These are phyloP conservation scores for Siphamia tubifer DNA, from an alignment of 2,113 vertebrate species.

Conservation along the genomic window DNA sequence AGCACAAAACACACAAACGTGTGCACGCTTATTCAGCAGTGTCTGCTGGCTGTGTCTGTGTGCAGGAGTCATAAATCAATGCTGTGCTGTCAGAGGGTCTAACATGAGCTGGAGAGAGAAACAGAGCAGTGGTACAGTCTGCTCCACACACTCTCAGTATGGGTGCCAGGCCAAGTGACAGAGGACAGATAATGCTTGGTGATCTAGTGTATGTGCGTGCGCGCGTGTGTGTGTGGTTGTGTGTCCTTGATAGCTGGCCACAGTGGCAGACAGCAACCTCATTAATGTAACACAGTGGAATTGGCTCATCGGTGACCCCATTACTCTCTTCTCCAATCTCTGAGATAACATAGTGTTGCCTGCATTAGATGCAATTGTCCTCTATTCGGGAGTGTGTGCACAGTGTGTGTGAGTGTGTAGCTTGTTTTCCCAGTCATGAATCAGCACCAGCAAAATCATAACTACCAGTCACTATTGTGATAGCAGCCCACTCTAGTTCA, in stretches of 20 bases:
- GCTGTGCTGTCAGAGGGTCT: slow-evolving; percentile 62
- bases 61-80: slow-evolving; percentile 78
- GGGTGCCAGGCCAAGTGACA: slow-evolving; percentile 49
- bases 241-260: slow-evolving; percentile 28
- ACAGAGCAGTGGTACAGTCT: slow-evolving; percentile 33
- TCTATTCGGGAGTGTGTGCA: slow-evolving; percentile 9
- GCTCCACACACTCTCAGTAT: slow-evolving; percentile 42
- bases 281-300: slow-evolving; percentile 69
- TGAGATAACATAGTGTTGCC: slow-evolving; percentile 51
- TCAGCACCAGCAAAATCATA: slow-evolving; percentile 36
- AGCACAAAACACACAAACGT: slow-evolving; percentile 38
- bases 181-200: slow-evolving; percentile 47
- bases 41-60: slow-evolving; percentile 72
- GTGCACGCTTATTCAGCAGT: background rate
- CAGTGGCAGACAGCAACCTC: slow-evolving; percentile 61
- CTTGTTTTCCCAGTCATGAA: slow-evolving; percentile 45
- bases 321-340: slow-evolving; percentile 62
- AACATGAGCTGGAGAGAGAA: slow-evolving; percentile 56
- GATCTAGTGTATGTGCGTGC: slow-evolving; percentile 27
- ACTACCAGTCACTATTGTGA: slow-evolving; percentile 36
- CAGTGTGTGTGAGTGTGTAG: slow-evolving; percentile 1
- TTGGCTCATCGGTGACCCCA: slow-evolving; percentile 68
- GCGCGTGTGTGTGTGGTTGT: slow-evolving; percentile 40
- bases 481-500: slow-evolving; percentile 45
- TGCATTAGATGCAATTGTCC: slow-evolving; percentile 54